These are phyloP conservation scores for Cataglyphis livida DNA, from an alignment of 2,888 invertebrate species.

Conservation along the genomic window DNA sequence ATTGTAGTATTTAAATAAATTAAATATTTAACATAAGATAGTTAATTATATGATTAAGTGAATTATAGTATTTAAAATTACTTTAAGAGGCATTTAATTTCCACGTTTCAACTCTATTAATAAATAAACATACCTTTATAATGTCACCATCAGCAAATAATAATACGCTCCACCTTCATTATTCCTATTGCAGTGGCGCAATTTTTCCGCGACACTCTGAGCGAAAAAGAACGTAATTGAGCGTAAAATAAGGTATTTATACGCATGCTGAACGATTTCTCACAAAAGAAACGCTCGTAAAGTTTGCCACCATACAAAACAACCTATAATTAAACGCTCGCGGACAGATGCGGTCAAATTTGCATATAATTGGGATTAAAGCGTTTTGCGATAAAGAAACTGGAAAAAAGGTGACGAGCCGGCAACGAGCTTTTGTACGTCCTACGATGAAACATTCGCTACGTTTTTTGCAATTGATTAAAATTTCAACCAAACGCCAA, in stretches of 20 bases:
- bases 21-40: too few relatives aligned
- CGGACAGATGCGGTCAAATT: constrained; percentile 53
- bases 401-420: constrained; percentile 14
- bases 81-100: not conserved
- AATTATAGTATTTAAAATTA: not conserved
- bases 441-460: constrained; percentile 57
- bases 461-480: constrained; percentile 17
- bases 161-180: not conserved
- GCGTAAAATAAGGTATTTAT: constrained; percentile 35
- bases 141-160: not conserved
- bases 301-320: constrained; percentile 41
- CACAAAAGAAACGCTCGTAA: constrained; percentile 57
- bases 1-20: too few relatives aligned
- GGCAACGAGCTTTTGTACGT: constrained; percentile 41
- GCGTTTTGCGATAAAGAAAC: constrained; percentile 43
- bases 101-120: not conserved
- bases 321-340: constrained; percentile 68
- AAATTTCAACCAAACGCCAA: constrained; percentile 11
- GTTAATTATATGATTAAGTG: too few relatives aligned
- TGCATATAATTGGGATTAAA: constrained; percentile 72
- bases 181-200: not conserved
- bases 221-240: constrained; percentile 19
- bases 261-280: constrained; percentile 34
- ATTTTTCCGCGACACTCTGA: not conserved
- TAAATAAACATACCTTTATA: constrained; percentile 7